Conservation (phyloP, 2,888 invertebrate species). For the Aquatica leii region DNA sequence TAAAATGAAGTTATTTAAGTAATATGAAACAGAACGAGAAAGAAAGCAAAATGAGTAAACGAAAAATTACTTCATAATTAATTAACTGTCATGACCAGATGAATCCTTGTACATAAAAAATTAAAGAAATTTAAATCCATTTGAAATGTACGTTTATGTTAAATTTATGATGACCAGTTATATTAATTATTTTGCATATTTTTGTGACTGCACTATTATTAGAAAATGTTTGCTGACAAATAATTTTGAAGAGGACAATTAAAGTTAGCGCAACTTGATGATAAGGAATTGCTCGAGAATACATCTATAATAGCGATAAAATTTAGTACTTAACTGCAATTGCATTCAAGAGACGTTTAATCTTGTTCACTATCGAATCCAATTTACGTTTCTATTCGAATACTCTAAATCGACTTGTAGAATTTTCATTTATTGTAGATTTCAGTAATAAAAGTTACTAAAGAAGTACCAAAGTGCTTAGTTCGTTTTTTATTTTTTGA, state of each 20-base stretch:
- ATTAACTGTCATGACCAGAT: slow-evolving; percentile 26
- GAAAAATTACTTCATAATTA: slow-evolving; percentile 24
- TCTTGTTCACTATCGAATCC: slow-evolving; percentile 2
- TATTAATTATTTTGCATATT: slow-evolving; percentile 14
- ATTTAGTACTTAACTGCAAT: slow-evolving; percentile 8
- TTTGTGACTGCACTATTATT: background rate
- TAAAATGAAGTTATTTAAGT: slow-evolving; percentile 16
- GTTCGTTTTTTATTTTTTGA: background rate
- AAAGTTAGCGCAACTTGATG: slow-evolving; percentile 8
- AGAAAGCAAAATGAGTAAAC: slow-evolving; percentile 18
- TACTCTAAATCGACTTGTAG: too few species aligned
- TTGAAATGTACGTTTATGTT: slow-evolving; percentile 16
- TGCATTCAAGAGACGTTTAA: slow-evolving; percentile 15
- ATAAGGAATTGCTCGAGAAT: background rate
- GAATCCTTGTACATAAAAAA: slow-evolving; percentile 21
- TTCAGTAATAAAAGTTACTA: background rate
- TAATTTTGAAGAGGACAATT: slow-evolving; percentile 1
- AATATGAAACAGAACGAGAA: slow-evolving; percentile 19
- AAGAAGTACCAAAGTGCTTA: background rate
- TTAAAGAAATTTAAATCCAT: slow-evolving; percentile 24
- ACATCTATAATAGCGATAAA: background rate
- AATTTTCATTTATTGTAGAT: background rate
- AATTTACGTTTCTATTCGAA: background rate
- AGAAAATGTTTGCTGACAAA: background rate
- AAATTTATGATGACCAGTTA: slow-evolving; percentile 16